Conservation (phyloP, 2,113 vertebrate species). For the Dipodomys stephensi region DNA sequence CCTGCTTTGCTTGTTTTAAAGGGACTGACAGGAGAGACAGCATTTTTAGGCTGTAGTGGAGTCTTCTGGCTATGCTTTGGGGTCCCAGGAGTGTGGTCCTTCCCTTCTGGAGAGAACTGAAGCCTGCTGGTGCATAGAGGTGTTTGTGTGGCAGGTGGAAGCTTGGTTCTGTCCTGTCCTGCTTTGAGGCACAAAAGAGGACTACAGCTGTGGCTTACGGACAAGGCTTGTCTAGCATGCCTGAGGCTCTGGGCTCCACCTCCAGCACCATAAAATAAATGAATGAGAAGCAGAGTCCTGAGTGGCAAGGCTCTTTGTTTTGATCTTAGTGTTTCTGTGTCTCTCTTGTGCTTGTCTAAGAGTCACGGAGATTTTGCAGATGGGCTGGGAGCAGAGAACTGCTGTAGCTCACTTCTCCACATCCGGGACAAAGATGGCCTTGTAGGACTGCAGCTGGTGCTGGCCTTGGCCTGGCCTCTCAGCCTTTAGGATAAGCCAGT, state of each 20-base stretch:
- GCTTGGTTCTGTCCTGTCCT: too few species aligned
- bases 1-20: conserved; percentile 28
- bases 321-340: neutral
- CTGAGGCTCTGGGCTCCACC: neutral
- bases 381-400: neutral
- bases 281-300: neutral
- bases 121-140: neutral
- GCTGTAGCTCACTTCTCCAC: neutral
- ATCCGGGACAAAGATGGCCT: neutral
- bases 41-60: neutral
- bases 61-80: neutral
- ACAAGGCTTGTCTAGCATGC: neutral
- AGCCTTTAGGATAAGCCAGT: neutral
- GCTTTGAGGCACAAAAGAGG: neutral
- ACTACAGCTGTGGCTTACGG: neutral
- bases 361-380: neutral
- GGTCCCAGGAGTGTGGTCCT: neutral
- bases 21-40: neutral
- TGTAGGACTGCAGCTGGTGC: neutral
- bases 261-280: neutral
- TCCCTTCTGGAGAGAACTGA: neutral
- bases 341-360: neutral
- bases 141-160: too few species aligned
- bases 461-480: too few species aligned
- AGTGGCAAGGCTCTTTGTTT: neutral